Evolutionary conservation across 53 echinoderm and acorn worm species (phyloP), one percentile per base, ranked within the genome.

Genomic region (Astropecten irregularis): DNA sequence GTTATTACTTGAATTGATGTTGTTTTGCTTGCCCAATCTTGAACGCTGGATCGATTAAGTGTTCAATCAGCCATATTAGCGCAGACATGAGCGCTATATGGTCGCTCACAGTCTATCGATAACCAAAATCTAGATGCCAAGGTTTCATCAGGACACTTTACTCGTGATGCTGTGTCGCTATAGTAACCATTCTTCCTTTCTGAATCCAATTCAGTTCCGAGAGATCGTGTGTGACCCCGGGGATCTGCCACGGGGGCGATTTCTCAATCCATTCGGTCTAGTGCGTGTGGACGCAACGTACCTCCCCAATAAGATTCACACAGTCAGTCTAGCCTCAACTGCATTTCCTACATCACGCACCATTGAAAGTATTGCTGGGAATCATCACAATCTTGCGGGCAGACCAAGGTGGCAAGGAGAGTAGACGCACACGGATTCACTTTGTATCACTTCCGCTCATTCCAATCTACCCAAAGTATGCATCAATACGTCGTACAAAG

Each of bases 151-250:
- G 26, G 68, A 67, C 68, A 67, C 40, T 67, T 67, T 40, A 39
- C 38, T 67, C 11, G 36, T 32, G 44, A 27, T 59, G 39, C 58
- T 76, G 14, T 40, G 76, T 76, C 60, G 76, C 39, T 42, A 76
- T 76, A 42, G 76, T 59, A 59, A 76, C 76, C 76, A 76, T 76
- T 76, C 76, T 76, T 76, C 76, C 76, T 40, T 42, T 59, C 76
- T 57, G 76, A 76, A 76, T 76, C 59, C 60, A 76, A 76, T 76
- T 76, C 58, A 57, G 59, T 59, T 59, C 44, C 60, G 52, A 59
- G 76, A 59, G 76, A 58, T 76, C 76, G 76, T 76, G 76, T 76
- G 40, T 76, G 76, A 76, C 76, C 76, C 76, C 76, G 58, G 59
- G 76, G 76, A 73, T 53, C 55, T 19, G 73, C 73, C 55, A 35